These are phyloP conservation scores for Neoscelio sp. DNA, from an alignment of 2,888 invertebrate species.

Conservation along the genomic window DNA sequence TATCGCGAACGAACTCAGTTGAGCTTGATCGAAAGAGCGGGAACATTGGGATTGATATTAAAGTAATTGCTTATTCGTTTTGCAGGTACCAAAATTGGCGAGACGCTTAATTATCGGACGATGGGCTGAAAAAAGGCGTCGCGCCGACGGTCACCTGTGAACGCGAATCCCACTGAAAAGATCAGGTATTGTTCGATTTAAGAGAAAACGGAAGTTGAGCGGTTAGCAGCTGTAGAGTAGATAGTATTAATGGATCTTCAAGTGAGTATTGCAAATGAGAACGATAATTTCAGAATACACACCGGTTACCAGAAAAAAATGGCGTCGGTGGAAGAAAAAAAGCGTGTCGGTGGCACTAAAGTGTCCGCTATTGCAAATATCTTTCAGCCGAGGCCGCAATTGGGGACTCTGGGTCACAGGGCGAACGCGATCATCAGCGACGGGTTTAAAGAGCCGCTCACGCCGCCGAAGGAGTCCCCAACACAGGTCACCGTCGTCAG, in stretches of 20 bases:
- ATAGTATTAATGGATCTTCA: conserved; percentile 14
- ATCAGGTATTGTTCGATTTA: conserved; percentile 20
- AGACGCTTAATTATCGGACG: conserved; percentile 73
- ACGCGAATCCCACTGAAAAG: conserved; percentile 31
- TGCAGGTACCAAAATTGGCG: conserved; percentile 37
- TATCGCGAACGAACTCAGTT: too few species aligned
- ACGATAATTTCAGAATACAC: conserved; percentile 48
- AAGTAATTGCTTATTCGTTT: conserved; percentile 63
- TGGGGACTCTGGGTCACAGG: conserved; percentile 79
- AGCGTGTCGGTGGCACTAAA: conserved; percentile 89
- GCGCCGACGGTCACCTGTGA: conserved; percentile 22
- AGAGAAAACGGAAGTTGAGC: background rate
- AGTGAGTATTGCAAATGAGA: background rate
- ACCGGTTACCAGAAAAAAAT: conserved; percentile 70
- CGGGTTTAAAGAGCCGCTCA: conserved; percentile 83
- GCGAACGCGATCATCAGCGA: conserved; percentile 78
- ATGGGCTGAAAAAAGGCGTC: conserved; percentile 77
- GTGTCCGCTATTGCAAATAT: conserved; percentile 96
- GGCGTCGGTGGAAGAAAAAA: conserved; percentile 89
- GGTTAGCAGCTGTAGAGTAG: background rate
- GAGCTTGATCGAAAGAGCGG: background rate
- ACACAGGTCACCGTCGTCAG: conserved; percentile 90
- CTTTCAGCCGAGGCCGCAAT: conserved; percentile 87
- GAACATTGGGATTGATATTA: conserved; percentile 27
- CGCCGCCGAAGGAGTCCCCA: conserved; percentile 80